Evolutionary conservation across 2,797 vertebrate species (phyloP).

Genomic region (Amazonetta brasiliensis): DNA sequence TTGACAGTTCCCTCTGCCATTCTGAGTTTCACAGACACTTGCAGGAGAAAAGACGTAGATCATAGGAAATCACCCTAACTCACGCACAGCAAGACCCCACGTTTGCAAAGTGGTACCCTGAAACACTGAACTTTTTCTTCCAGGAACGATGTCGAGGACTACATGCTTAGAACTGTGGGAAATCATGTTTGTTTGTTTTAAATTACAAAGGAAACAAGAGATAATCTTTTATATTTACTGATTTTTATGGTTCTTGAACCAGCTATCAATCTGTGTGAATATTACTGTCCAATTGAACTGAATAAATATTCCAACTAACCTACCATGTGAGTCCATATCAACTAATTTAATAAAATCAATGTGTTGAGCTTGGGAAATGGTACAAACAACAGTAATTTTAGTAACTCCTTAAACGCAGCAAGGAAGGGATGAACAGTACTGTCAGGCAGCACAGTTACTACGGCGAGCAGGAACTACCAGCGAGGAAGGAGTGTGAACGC

Average conservation of each 20-base stretch:
- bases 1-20: background rate
- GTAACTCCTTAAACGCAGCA: background rate
- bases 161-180: fast-evolving
- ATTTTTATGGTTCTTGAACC: background rate
- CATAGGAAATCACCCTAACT: background rate
- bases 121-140: background rate
- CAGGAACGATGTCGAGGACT: background rate
- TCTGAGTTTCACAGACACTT: too few relatives aligned
- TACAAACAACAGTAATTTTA: background rate
- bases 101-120: background rate
- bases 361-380: background rate
- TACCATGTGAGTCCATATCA: background rate
- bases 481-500: background rate
- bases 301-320: background rate
- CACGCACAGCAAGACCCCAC: too few relatives aligned
- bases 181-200: background rate
- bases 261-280: background rate
- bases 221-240: background rate
- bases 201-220: background rate
- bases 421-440: background rate
- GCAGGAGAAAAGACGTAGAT: background rate
- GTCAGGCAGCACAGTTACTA: background rate
- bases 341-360: background rate
- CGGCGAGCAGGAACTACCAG: background rate
- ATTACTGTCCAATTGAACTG: background rate